Base-by-base conservation (phyloP, 2,113 vertebrate species). In the Lepidothrix coronata region DNA sequence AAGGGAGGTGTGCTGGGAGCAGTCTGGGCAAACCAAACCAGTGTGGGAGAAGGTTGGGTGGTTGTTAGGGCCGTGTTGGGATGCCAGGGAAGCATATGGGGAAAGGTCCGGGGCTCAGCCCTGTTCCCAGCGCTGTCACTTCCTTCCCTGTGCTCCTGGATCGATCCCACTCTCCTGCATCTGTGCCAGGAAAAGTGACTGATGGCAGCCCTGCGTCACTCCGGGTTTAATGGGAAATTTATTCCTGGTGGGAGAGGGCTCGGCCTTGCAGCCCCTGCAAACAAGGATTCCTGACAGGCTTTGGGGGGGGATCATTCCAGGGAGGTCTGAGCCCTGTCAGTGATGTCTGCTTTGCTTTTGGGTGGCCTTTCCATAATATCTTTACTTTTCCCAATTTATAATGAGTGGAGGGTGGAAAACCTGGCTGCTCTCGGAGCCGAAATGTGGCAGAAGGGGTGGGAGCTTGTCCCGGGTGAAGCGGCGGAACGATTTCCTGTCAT, bases 71-170 rank as follows among this genome's bases (percentile, higher is more conserved):
- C 31, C 12, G 22, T 79, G 89, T 33, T 80, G 96, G 85, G 95
- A 58, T 94, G 91, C 91, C 84, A 21, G 89, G 73, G 76, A 77
- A 96, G 96, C 93, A 95, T 89, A 88, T 95, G 94, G 94, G 82
- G 93, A 89, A 93, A 94, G 95, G 93, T 89, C 87, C 1, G 2
- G 86, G 89, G 54, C 71, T 87, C 78, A 20, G 83, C 41, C 3
- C n/a, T 12, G 11, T 91, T 92, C 91, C 49, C 89, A 1, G 59
- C 8, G 22, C 93, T 92, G 72, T 54, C 91, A 4, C 91, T 73
- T 37, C 14, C 85, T 90, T 88, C 91, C 74, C 67, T 14, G 28
- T 2, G 77, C 91, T 17, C 39, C 46, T n/a, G 4, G n/a, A 70
- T 83, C 5, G 52, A 78, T 94, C 74, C 6, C 89, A 10, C 70